Percentiles rank a stretch among this genome's conserved stretches.
These are phyloP conservation scores for Ceriagrion tenellum DNA, from an alignment of 2,888 invertebrate species.

Conservation along the genomic window DNA sequence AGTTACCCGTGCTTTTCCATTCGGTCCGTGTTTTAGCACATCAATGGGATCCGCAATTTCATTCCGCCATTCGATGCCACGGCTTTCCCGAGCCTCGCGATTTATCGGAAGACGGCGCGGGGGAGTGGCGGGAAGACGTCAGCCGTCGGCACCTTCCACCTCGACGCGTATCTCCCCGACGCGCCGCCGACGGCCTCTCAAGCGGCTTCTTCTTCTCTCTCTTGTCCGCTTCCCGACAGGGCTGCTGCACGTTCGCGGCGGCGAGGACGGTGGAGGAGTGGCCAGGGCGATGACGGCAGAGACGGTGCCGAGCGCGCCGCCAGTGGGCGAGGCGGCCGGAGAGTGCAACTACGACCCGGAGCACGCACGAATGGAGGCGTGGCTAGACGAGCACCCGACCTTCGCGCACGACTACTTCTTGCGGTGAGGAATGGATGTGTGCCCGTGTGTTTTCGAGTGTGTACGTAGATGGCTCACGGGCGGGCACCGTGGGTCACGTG, in stretches of 20 bases:
- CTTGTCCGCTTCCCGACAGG: constrained; percentile 83
- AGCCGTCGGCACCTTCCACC: background rate
- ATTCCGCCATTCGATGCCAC: background rate
- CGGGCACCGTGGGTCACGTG: too few relatives aligned
- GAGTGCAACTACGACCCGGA: constrained; percentile 87
- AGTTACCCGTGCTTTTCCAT: background rate
- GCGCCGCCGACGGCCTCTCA: constrained; percentile 2
- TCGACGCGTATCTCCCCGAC: constrained; percentile 2
- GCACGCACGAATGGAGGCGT: constrained; percentile 94
- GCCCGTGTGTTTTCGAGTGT: too few relatives aligned
- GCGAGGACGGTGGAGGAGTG: constrained; percentile 82
- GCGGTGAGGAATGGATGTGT: constrained; percentile 84
- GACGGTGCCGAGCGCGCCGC: constrained; percentile 73
- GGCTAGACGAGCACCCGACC: constrained; percentile 98
- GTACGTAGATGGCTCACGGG: too few relatives aligned
- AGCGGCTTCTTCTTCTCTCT: constrained; percentile 75
- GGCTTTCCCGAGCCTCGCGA: background rate
- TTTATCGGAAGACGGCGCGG: background rate
- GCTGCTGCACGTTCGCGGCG: constrained; percentile 90
- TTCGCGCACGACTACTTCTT: constrained; percentile 97
- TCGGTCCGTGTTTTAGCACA: background rate
- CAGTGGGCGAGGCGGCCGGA: constrained; percentile 77
- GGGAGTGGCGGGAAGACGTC: background rate
- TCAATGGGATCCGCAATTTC: background rate
- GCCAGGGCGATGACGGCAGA: constrained; percentile 75